phyloP scores from a whole-genome alignment of 1,140 invertebrate species.

The Pseudomyrmex sp. region DNA sequence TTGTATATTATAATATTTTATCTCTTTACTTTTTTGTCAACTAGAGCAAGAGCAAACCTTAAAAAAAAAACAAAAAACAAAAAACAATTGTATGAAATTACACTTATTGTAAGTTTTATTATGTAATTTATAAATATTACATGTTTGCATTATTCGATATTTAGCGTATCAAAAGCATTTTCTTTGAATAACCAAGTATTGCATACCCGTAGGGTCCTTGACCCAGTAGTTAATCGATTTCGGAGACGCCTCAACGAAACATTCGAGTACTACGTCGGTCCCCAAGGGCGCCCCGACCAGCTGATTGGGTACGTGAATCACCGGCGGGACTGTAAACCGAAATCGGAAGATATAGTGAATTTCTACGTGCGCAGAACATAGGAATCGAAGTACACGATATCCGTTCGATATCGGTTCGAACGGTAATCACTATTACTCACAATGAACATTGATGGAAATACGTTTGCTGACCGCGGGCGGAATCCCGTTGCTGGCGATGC shows the following conservation, averaged over 20 bases:
- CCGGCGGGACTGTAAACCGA: constrained; percentile 91
- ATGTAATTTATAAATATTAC: no score
- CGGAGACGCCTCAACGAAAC: constrained; percentile 95
- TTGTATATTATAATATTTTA: no score
- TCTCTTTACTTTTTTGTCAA: no score
- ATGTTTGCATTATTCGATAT: no score
- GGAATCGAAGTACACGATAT: constrained; percentile 9
- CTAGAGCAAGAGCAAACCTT: neutral
- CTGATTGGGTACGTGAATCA: constrained; percentile 95
- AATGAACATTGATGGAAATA: constrained; percentile 93
- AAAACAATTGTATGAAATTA: neutral
- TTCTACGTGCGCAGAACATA: neutral
- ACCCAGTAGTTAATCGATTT: constrained; percentile 96
- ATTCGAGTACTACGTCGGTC: constrained; percentile 95
- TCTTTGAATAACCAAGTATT: constrained; percentile 5
- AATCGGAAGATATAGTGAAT: constrained; percentile 54
- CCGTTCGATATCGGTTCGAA: constrained; percentile 9
- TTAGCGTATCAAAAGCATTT: neutral
- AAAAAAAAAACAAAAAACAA: neutral
- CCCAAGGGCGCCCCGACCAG: constrained; percentile 94
- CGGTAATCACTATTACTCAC: constrained; percentile 87
- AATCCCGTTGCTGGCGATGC: constrained; percentile 93
- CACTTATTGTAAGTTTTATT: no score
- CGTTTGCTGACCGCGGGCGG: constrained; percentile 93
- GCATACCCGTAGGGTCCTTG: constrained; percentile 89